Evolutionary conservation across 2,113 vertebrate species (phyloP).

Genomic region (Oryzias woworae): DNA sequence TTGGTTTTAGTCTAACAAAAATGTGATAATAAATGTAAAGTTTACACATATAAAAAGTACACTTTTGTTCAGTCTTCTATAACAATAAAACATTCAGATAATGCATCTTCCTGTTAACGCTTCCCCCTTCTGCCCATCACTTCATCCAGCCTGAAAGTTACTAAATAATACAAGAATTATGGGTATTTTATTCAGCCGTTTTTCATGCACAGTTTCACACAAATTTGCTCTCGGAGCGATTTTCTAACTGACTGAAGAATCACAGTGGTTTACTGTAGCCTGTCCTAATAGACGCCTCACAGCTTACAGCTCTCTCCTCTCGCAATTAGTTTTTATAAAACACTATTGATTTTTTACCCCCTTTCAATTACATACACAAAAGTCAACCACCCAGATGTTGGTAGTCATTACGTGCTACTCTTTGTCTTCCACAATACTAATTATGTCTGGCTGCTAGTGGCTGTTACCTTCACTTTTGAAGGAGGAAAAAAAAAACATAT

Average conservation of each 20-base stretch:
- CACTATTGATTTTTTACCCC: conserved; percentile 74
- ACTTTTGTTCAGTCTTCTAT: not conserved
- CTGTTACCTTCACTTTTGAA: conserved; percentile 54
- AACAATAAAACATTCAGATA: conserved; percentile 23
- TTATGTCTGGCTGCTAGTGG: conserved; percentile 76
- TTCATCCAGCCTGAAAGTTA: conserved; percentile 60
- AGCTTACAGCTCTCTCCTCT: conserved; percentile 50
- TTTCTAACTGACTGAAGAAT: conserved; percentile 71
- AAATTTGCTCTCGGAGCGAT: conserved; percentile 71
- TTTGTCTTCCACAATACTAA: conserved; percentile 80
- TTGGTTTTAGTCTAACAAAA: not conserved
- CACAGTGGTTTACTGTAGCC: conserved; percentile 42
- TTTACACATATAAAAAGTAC: not conserved
- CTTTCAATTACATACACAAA: conserved; percentile 78
- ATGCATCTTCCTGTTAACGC: conserved; percentile 19
- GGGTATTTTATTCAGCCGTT: conserved; percentile 73
- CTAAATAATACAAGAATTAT: conserved; percentile 80
- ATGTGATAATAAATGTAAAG: not conserved
- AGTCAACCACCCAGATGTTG: conserved; percentile 76
- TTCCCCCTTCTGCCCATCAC: conserved; percentile 56
- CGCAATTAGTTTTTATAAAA: conserved; percentile 81
- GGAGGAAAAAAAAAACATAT: conserved; percentile 58
- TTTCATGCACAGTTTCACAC: conserved; percentile 80
- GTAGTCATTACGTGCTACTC: conserved; percentile 76
- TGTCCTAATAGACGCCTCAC: conserved; percentile 65